These are phyloP conservation scores for Drosophila hamatofila DNA, from an alignment of 2,888 invertebrate species.

Conservation along the genomic window DNA sequence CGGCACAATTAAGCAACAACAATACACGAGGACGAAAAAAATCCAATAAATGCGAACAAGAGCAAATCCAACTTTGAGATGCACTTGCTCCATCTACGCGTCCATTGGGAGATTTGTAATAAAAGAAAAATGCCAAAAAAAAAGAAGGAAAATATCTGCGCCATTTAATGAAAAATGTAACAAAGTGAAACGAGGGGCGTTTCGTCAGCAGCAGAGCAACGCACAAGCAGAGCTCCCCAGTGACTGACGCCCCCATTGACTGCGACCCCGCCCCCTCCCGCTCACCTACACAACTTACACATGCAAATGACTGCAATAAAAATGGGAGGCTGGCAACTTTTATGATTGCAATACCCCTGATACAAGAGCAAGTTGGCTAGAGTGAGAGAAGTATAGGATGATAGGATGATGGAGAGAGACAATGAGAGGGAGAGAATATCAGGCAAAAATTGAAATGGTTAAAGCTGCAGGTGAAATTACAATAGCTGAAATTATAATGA, in stretches of 20 bases:
- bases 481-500: background rate
- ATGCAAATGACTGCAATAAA: slow-evolving; percentile 79
- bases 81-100: slow-evolving; percentile 10
- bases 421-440: too few species aligned
- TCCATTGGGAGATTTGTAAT: slow-evolving; percentile 44
- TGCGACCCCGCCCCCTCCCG: background rate
- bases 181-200: slow-evolving; percentile 44
- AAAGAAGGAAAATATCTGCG: slow-evolving; percentile 31
- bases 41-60: slow-evolving; percentile 60
- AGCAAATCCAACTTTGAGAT: slow-evolving; percentile 27
- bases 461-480: background rate
- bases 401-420: background rate
- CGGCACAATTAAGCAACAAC: slow-evolving; percentile 63
- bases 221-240: slow-evolving; percentile 52
- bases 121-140: slow-evolving; percentile 23
- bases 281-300: slow-evolving; percentile 40
- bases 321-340: slow-evolving; percentile 68
- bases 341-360: slow-evolving; percentile 62
- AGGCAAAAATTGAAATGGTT: background rate
- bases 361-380: background rate
- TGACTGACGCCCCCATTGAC: slow-evolving; percentile 54
- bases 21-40: slow-evolving; percentile 41
- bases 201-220: slow-evolving; percentile 16
- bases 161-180: slow-evolving; percentile 71
- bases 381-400: background rate